phyloP scores from a whole-genome alignment of 2,888 invertebrate species.

The Phengaris arion region DNA sequence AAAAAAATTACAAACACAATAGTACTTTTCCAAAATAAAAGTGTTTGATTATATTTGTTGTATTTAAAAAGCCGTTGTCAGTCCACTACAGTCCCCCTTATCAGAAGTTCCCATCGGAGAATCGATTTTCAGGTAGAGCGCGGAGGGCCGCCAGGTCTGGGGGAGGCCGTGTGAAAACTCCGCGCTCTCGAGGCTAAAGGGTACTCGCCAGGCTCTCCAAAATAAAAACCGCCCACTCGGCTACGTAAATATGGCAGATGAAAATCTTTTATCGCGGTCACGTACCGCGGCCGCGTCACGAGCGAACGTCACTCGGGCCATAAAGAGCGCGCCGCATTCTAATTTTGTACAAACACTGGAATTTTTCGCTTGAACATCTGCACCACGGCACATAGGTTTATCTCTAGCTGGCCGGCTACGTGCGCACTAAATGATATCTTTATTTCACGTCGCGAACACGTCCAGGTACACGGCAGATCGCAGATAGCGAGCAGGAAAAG shows the following conservation, averaged over 20 bases:
- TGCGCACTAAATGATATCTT: conserved; percentile 62
- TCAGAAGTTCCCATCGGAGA: neutral
- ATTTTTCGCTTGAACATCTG: conserved; percentile 63
- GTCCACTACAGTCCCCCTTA: neutral
- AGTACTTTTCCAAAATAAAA: neutral
- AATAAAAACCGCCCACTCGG: conserved; percentile 78
- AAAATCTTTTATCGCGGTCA: conserved; percentile 80
- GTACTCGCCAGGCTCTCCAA: conserved; percentile 65
- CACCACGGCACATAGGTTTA: conserved; percentile 54
- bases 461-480: conserved; percentile 49
- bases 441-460: conserved; percentile 64
- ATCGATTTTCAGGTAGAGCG: conserved; percentile 37
- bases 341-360: conserved; percentile 72
- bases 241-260: conserved; percentile 79
- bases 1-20: neutral
- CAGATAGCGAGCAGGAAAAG: conserved; percentile 51
- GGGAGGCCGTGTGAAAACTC: conserved; percentile 71
- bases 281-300: conserved; percentile 76
- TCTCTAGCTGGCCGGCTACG: conserved; percentile 55
- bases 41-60: conserved; percentile 1
- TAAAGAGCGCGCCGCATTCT: conserved; percentile 75
- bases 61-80: neutral
- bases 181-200: conserved; percentile 52
- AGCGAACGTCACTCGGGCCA: conserved; percentile 73
- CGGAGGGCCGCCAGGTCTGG: conserved; percentile 56